Percentiles rank a stretch among this genome's conserved stretches.
These are phyloP conservation scores for Corbicula japonica DNA, from an alignment of 2,888 invertebrate genomes.

Conservation along the genomic window DNA sequence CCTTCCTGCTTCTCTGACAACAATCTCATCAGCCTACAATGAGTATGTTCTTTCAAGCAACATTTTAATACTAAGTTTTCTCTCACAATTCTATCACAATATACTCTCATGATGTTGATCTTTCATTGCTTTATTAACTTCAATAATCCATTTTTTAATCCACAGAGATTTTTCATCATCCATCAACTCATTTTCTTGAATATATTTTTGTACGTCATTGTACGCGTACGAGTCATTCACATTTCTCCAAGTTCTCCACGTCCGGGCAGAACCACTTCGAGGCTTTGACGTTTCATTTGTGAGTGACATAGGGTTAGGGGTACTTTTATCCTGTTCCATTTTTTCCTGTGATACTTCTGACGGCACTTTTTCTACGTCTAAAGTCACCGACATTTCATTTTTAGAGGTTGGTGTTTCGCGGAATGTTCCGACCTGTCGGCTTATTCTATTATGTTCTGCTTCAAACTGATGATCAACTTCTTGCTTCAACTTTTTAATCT, in stretches of 20 bases:
- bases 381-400: conserved; percentile 47
- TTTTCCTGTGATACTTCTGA: conserved; percentile 68
- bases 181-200: conserved; percentile 84
- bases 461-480: conserved; percentile 74
- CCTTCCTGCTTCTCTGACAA: no score
- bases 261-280: conserved; percentile 69
- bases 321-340: conserved; percentile 61
- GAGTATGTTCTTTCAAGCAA: no score
- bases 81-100: conserved; percentile 65
- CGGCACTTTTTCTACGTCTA: conserved; percentile 54
- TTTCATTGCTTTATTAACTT: conserved; percentile 75
- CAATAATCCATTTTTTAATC: conserved; percentile 81
- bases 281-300: conserved; percentile 56
- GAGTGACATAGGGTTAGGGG: conserved; percentile 43
- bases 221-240: conserved; percentile 84
- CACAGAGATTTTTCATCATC: conserved; percentile 77
- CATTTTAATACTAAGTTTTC: no score
- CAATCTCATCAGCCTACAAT: no score
- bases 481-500: conserved; percentile 75
- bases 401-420: conserved; percentile 64
- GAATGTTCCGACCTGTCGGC: conserved; percentile 48
- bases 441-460: conserved; percentile 65
- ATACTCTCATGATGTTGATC: conserved; percentile 50
- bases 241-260: conserved; percentile 83
- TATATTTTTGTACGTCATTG: conserved; percentile 83